Conservation (phyloP, 1,140 invertebrate genomes). For the Pogonomyrmex californicus region DNA sequence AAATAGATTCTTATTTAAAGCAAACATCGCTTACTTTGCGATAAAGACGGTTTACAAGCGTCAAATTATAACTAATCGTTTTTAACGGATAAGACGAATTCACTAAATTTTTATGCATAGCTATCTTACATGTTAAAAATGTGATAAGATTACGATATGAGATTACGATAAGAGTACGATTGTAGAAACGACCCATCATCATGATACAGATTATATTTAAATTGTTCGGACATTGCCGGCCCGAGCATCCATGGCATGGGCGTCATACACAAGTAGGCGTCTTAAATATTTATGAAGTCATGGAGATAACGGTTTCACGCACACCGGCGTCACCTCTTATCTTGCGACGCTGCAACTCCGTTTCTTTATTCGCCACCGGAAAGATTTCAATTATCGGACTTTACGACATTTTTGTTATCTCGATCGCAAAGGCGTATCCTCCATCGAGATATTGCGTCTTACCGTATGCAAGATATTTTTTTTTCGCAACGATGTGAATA, state of each 20-base stretch:
- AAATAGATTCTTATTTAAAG: neutral
- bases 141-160: conserved; percentile 80
- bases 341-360: conserved; percentile 57
- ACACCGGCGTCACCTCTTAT: conserved; percentile 65
- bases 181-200: conserved; percentile 69
- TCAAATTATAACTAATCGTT: neutral
- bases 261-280: conserved; percentile 67
- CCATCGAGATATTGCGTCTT: conserved; percentile 7
- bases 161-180: conserved; percentile 60
- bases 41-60: neutral
- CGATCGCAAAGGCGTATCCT: conserved; percentile 15
- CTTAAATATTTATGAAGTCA: conserved; percentile 81
- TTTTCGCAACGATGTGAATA: conserved; percentile 23
- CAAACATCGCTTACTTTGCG: neutral
- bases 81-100: neutral
- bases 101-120: conserved; percentile 46
- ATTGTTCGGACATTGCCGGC: conserved; percentile 55
- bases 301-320: conserved; percentile 67
- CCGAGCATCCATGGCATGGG: conserved; percentile 56
- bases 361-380: conserved; percentile 27
- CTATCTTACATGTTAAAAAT: conserved; percentile 80
- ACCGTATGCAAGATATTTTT: neutral
- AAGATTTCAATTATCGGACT: conserved; percentile 54
- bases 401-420: conserved; percentile 53
- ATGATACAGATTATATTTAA: conserved; percentile 79